phyloP scores from a whole-genome alignment of 2,888 invertebrate species.

The Catocala sponsa region DNA sequence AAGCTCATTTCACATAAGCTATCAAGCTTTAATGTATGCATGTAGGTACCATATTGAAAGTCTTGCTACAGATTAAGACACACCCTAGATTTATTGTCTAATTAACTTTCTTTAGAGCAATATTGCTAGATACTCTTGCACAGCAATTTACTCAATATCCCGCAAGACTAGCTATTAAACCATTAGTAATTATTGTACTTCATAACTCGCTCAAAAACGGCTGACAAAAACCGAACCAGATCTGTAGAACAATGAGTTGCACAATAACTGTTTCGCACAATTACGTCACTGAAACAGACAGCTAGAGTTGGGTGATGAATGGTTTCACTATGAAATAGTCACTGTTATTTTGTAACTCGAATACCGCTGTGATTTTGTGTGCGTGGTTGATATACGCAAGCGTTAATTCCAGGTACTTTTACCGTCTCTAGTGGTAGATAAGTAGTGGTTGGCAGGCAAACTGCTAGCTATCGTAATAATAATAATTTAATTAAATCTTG shows the following conservation, averaged over 20 bases:
- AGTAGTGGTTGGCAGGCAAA: too few species aligned
- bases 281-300: conserved; percentile 51
- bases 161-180: conserved; percentile 7
- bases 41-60: not conserved
- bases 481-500: too few species aligned
- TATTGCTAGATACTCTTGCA: conserved; percentile 5
- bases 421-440: too few species aligned
- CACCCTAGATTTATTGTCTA: not conserved
- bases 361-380: too few species aligned
- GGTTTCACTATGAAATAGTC: too few species aligned
- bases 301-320: not conserved
- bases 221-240: conserved; percentile 51
- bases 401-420: too few species aligned
- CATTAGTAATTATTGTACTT: conserved; percentile 5
- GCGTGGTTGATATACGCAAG: too few species aligned
- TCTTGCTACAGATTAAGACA: not conserved
- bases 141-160: conserved; percentile 16
- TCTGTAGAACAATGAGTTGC: conserved; percentile 53
- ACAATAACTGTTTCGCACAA: conserved; percentile 51
- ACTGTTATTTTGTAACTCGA: too few species aligned
- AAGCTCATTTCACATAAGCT: too few species aligned
- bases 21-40: too few species aligned
- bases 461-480: too few species aligned
- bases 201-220: conserved; percentile 20
- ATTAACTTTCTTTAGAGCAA: conserved; percentile 9